Evolutionary conservation across 2,113 vertebrate genomes (phyloP).

Genomic region (Apeltes quadracus): DNA sequence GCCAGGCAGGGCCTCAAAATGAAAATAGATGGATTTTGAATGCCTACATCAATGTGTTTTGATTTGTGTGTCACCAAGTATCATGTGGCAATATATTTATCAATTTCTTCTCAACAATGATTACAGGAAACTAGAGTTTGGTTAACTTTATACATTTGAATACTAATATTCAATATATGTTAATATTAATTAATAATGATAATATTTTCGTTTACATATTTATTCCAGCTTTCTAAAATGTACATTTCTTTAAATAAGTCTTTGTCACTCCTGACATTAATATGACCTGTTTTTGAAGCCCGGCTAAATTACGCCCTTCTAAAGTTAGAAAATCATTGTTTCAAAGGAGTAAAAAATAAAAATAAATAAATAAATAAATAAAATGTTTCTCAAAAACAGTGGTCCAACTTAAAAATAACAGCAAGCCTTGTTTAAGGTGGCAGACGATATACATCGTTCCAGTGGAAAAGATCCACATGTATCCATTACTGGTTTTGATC

Average conservation of each 20-base stretch:
- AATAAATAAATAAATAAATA: no score
- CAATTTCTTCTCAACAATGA: constrained; percentile 31
- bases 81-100: constrained; percentile 39
- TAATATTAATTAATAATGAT: background rate
- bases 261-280: background rate
- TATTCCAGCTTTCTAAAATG: constrained; percentile 9
- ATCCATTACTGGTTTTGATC: constrained; percentile 67
- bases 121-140: background rate
- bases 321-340: constrained; percentile 5
- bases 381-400: no score
- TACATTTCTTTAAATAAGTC: constrained; percentile 6
- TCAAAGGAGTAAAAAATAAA: background rate
- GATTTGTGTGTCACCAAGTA: constrained; percentile 69
- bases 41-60: constrained; percentile 67
- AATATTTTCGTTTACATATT: background rate
- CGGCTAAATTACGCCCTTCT: background rate
- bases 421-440: constrained; percentile 36
- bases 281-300: background rate
- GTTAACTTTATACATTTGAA: background rate
- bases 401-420: constrained; percentile 25
- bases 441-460: constrained; percentile 47
- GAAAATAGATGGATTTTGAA: constrained; percentile 78
- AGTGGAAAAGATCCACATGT: constrained; percentile 53
- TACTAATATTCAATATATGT: background rate
- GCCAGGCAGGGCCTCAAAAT: constrained; percentile 79